These are phyloP conservation scores for Brachystomella parvula DNA, from an alignment of 1,140 invertebrate genomes.

Conservation along the genomic window DNA sequence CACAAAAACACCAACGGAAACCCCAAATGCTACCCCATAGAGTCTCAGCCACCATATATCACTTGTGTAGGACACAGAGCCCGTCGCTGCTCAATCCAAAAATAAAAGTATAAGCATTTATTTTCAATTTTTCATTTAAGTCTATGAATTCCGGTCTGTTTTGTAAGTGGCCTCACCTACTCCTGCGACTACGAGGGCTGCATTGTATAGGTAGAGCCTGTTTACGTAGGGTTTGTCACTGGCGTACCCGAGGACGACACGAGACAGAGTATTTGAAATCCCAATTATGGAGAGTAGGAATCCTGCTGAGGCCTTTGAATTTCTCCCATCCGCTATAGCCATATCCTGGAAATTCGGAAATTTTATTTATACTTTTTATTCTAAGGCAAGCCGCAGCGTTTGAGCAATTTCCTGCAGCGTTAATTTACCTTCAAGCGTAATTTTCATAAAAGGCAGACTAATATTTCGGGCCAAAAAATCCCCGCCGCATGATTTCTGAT, in stretches of 20 bases:
- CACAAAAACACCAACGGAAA: conserved; percentile 84
- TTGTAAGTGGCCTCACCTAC: conserved; percentile 53
- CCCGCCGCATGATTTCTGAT: too few species aligned
- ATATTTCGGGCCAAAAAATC: too few species aligned
- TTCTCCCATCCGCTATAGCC: conserved; percentile 47
- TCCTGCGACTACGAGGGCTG: conserved; percentile 73
- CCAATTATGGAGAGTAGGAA: conserved; percentile 70
- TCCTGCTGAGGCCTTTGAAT: conserved; percentile 50
- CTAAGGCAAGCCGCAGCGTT: too few species aligned
- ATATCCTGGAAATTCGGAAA: conserved; percentile 37
- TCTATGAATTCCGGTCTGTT: conserved; percentile 13
- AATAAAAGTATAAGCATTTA: conserved; percentile 43
- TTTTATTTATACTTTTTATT: conserved; percentile 10
- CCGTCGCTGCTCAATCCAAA: conserved; percentile 60
- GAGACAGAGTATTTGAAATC: conserved; percentile 44
- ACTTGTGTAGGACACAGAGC: conserved; percentile 61
- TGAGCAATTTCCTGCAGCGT: too few species aligned
- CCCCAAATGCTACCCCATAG: conserved; percentile 76
- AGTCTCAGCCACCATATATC: conserved; percentile 60
- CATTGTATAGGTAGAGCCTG: conserved; percentile 77
- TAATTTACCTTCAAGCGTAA: too few species aligned
- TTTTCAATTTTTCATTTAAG: conserved; percentile 37
- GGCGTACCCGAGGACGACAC: conserved; percentile 73
- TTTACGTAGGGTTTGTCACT: conserved; percentile 83
- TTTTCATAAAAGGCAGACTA: too few species aligned